Evolutionary conservation across 2,797 vertebrate species (phyloP), one percentile per base, ranked within the genome.

Genomic region (Paedocypris micromegethes): DNA sequence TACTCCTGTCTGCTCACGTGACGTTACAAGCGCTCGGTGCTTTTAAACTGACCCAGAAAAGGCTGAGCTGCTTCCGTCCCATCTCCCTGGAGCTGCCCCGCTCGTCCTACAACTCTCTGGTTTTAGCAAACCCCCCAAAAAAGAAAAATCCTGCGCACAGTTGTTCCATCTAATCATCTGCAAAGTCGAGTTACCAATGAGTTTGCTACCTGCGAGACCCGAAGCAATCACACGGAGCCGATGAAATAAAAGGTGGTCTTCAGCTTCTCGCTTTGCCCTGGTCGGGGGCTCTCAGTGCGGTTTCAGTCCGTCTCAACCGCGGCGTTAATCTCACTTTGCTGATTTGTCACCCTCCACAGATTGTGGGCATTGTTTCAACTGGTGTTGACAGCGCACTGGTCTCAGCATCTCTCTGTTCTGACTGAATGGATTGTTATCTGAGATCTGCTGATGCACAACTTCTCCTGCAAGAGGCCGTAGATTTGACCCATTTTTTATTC

Each of bases 121-220:
- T 65, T 78, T 66, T 67, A 64, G 69, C 69, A 64, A 52, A 52
- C 54, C 48, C 64, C 53, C 23, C 23, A 23, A 23, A 23, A 23
- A 23, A 23, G 55, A 65, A 73, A 72, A 68, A 66, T 66, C 50
- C 41, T 66, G 68, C 72, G 68, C 52, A 50, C 51, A 56, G 43
- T 23, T 46, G 37, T 72, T 78, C 59, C 66, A 63, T 71, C 70
- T 78, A 77, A 82, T 80, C 77, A 76, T 73, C 70, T 76, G 69
- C 72, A 76, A 74, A 82, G 70, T 78, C 73, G 81, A 78, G 81
- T 75, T 80, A 69, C 69, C 77, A 81, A 75, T 80, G 76, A 80
- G 72, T 60, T 70, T 72, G 66, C 73, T 75, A 61, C 77, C 74
- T 70, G 39, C 45, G 76, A 80, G 75, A 77, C 71, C 56, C 63